Evolutionary conservation across 2,888 invertebrate species (phyloP).

Genomic region (Dermolepida albohirtum): DNA sequence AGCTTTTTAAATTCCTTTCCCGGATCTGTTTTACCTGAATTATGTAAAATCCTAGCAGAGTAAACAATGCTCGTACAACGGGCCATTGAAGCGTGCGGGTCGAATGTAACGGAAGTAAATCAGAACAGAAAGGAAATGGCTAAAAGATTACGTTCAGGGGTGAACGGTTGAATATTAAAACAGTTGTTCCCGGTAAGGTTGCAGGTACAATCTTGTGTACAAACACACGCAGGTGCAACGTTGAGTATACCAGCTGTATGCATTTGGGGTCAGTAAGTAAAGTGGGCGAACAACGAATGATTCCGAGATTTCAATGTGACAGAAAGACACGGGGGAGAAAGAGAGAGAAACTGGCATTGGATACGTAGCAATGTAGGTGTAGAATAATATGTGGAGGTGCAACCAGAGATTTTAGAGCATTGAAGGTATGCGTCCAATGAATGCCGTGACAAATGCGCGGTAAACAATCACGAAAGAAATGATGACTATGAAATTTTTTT

Average conservation of each 20-base stretch:
- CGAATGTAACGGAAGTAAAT: slow-evolving; percentile 27
- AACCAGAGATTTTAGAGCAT: slow-evolving; percentile 22
- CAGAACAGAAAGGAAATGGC: slow-evolving; percentile 25
- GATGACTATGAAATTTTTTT: slow-evolving; percentile 17
- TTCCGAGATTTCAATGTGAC: slow-evolving; percentile 31
- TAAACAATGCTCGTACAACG: slow-evolving; percentile 16
- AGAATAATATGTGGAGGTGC: slow-evolving; percentile 7
- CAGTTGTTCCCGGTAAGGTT: slow-evolving; percentile 1
- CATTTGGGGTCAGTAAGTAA: slow-evolving; percentile 37
- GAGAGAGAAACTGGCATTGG: no score
- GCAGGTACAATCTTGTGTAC: not conserved
- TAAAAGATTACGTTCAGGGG: slow-evolving; percentile 26
- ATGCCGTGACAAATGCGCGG: slow-evolving; percentile 19
- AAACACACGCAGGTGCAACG: slow-evolving; percentile 27
- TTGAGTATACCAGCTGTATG: slow-evolving; percentile 25
- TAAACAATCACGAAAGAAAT: slow-evolving; percentile 22
- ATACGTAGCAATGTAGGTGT: slow-evolving; percentile 22
- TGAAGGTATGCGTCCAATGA: slow-evolving; percentile 13
- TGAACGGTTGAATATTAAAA: slow-evolving; percentile 28
- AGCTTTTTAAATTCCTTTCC: no score
- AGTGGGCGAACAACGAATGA: slow-evolving; percentile 35
- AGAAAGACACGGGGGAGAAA: not conserved
- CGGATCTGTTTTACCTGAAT: not conserved
- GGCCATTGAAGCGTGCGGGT: slow-evolving; percentile 11
- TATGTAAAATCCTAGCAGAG: slow-evolving; percentile 1